A percentile compares a stretch with the other conserved stretches of the same genome.
Conservation (phyloP, 2,797 vertebrate genomes). For the Rhynchonycteris naso region DNA sequence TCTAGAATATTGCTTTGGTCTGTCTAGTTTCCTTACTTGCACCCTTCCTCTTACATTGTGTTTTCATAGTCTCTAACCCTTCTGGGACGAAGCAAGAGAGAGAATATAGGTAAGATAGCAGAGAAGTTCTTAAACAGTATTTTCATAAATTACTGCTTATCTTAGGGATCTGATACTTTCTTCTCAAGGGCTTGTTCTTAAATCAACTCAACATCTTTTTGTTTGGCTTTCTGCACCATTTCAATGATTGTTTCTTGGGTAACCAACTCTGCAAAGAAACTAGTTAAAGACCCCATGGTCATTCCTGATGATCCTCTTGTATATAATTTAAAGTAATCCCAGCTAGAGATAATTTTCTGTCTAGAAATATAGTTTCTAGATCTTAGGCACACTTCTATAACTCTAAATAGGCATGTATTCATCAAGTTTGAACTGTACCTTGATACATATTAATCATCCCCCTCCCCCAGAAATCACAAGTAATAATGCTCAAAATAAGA, state of each 20-base stretch:
- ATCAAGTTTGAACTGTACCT: not conserved
- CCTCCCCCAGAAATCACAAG: not conserved
- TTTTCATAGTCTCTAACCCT: not conserved
- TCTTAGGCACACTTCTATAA: slow-evolving; percentile 21
- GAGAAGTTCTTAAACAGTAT: not conserved
- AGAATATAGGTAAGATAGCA: not conserved
- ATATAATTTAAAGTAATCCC: not conserved
- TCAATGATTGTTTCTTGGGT: not conserved
- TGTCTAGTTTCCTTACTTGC: not conserved
- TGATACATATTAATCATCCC: not conserved
- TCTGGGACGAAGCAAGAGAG: not conserved
- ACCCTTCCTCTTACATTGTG: not conserved
- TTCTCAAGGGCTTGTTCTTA: not conserved
- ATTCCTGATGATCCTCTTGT: not conserved
- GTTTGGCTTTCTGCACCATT: not conserved
- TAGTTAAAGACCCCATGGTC: not conserved
- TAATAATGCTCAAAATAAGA: slow-evolving; percentile 24
- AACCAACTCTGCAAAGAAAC: not conserved
- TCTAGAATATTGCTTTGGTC: not conserved
- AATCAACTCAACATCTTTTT: not conserved
- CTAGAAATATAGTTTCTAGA: not conserved
- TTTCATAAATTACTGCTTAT: not conserved
- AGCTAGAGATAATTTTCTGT: not conserved
- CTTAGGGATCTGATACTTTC: not conserved
- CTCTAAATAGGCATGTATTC: not conserved